Conservation (phyloP, 2,888 invertebrate species). For the Oscheius sp. region DNA sequence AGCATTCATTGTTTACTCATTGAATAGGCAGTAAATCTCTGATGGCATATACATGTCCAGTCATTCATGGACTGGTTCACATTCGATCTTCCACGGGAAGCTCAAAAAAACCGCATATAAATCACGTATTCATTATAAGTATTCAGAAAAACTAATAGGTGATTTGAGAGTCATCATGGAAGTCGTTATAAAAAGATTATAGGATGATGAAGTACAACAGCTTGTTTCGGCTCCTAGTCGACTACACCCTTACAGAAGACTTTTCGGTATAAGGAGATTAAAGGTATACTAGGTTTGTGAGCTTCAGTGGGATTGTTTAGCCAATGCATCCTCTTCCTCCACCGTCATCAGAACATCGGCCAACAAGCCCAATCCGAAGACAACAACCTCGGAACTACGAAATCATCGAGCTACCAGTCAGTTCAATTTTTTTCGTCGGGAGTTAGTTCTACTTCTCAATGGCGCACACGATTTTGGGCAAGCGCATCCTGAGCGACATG, state of each 20-base stretch:
- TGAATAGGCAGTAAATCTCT: constrained; percentile 13
- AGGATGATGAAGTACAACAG: constrained; percentile 18
- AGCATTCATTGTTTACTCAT: too few relatives aligned
- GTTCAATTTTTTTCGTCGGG: neutral
- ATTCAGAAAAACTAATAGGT: neutral
- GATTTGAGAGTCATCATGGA: neutral
- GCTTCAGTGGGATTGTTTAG: constrained; percentile 1
- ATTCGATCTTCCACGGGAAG: constrained; percentile 27
- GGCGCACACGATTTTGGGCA: too few relatives aligned
- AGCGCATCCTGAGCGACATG: too few relatives aligned
- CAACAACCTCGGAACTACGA: constrained; percentile 18
- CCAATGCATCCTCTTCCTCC: constrained; percentile 1
- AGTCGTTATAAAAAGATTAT: neutral
- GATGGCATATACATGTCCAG: constrained; percentile 20
- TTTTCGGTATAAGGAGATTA: constrained; percentile 52
- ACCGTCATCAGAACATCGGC: constrained; percentile 7
- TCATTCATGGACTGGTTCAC: constrained; percentile 22
- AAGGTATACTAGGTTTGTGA: constrained; percentile 32
- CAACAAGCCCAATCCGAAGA: neutral
- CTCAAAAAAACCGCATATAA: constrained; percentile 20
- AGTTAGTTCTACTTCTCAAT: too few relatives aligned
- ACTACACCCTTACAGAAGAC: constrained; percentile 32
- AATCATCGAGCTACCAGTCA: constrained; percentile 19
- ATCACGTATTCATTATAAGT: neutral
- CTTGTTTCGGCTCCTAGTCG: constrained; percentile 4